Evolutionary conservation across 2,888 invertebrate genomes (phyloP).

Genomic region (Caenorhabditis panamensis): DNA sequence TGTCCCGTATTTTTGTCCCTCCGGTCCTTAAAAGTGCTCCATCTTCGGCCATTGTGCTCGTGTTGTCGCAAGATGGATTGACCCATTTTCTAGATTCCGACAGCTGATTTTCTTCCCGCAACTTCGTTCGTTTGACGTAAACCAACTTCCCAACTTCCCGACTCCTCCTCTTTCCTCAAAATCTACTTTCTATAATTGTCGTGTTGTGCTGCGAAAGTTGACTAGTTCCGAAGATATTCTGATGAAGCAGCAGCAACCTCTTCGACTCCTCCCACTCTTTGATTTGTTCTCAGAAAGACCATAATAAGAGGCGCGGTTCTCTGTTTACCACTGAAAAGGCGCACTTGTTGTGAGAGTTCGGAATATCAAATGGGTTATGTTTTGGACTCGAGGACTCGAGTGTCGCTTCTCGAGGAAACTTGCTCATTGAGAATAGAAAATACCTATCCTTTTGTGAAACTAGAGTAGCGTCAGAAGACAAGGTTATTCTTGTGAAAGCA

Average conservation of each 20-base stretch:
- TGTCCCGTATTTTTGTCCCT: not conserved
- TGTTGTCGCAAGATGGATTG: constrained; percentile 32
- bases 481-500: too few relatives aligned
- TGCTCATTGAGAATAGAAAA: constrained; percentile 19
- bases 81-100: constrained; percentile 24
- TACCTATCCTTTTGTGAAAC: too few relatives aligned
- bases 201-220: not conserved
- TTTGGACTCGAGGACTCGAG: constrained; percentile 1
- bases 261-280: not conserved
- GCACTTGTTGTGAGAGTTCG: not conserved
- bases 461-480: too few relatives aligned
- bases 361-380: not conserved
- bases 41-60: constrained; percentile 9
- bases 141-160: too few relatives aligned
- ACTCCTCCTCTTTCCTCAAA: too few relatives aligned
- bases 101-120: not conserved
- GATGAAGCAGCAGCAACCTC: not conserved
- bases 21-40: constrained; percentile 27
- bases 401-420: too few relatives aligned
- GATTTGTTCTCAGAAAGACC: not conserved
- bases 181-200: not conserved
- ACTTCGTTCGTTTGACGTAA: not conserved
- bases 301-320: not conserved
- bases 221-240: not conserved
- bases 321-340: not conserved